Conservation (phyloP, 2,888 invertebrate species). For the Hedya salicella region DNA sequence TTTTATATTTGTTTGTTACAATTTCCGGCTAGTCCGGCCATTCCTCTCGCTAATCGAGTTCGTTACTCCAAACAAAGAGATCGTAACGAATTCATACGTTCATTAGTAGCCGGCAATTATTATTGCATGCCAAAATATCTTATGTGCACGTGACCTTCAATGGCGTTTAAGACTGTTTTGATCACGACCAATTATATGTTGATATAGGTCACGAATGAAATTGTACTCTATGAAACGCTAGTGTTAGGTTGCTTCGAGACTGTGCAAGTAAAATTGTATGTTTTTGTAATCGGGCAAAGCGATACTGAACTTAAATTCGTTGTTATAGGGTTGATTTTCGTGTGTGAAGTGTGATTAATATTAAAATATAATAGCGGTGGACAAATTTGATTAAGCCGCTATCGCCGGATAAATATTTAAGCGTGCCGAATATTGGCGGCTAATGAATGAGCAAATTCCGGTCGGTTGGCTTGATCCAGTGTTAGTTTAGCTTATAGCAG, state of each 20-base stretch:
- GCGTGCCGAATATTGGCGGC: slow-evolving; percentile 7
- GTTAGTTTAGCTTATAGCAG: slow-evolving; percentile 6
- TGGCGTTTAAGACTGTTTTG: neutral
- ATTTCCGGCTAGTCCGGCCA: neutral
- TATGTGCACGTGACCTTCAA: neutral
- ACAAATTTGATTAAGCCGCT: slow-evolving; percentile 25
- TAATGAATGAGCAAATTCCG: slow-evolving; percentile 29
- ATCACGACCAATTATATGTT: neutral
- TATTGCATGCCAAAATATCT: neutral
- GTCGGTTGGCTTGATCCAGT: neutral
- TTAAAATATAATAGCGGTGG: slow-evolving; percentile 19
- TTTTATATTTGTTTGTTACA: no score
- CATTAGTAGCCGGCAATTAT: neutral
- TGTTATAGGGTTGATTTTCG: neutral
- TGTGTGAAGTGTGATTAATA: neutral
- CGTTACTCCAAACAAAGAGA: slow-evolving; percentile 5
- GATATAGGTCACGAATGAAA: neutral
- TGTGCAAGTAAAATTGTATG: neutral
- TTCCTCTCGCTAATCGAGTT: neutral
- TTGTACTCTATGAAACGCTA: neutral
- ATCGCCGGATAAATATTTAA: slow-evolving; percentile 23
- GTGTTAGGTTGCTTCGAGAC: neutral
- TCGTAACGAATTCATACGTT: slow-evolving; percentile 1
- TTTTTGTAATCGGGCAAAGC: neutral
- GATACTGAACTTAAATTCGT: neutral